Conservation (phyloP, 1,140 invertebrate species). For the Bombus picipes region DNA sequence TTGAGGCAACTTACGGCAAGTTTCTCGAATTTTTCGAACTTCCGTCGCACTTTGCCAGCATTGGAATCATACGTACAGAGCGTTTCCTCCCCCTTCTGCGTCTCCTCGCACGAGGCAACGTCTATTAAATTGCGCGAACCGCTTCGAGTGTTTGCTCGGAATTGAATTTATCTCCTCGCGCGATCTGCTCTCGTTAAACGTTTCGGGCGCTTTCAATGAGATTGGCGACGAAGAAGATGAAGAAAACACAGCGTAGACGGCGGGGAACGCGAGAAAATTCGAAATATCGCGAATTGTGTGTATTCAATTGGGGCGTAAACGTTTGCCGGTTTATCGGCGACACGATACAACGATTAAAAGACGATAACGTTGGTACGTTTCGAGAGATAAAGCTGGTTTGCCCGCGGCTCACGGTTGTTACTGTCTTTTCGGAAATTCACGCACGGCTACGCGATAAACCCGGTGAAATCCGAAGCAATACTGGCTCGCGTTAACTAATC, state of each 20-base stretch:
- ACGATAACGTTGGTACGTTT: neutral
- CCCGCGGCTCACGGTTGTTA: neutral
- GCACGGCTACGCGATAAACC: conserved; percentile 34
- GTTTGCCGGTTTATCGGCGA: neutral
- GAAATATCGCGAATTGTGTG: neutral
- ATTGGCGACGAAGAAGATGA: neutral
- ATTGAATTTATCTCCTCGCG: neutral
- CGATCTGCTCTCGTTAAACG: neutral
- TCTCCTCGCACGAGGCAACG: neutral
- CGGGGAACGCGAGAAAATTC: neutral
- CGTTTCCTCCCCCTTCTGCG: neutral
- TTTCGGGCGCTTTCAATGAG: neutral
- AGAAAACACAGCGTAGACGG: too few relatives aligned
- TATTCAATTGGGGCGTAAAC: neutral
- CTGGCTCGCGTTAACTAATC: conserved; percentile 55
- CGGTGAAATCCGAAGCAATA: conserved; percentile 22
- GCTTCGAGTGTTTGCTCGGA: neutral
- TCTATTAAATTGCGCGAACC: conserved; percentile 15
- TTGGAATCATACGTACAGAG: neutral
- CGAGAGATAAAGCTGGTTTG: conserved; percentile 8
- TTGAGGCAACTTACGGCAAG: conserved; percentile 14
- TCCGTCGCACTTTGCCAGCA: conserved; percentile 17
- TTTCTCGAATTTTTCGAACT: conserved; percentile 40
- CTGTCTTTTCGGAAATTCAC: conserved; percentile 4
- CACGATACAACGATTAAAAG: neutral